Evolutionary conservation across 2,113 vertebrate genomes (phyloP).

Genomic region (Eurystomus gularis): DNA sequence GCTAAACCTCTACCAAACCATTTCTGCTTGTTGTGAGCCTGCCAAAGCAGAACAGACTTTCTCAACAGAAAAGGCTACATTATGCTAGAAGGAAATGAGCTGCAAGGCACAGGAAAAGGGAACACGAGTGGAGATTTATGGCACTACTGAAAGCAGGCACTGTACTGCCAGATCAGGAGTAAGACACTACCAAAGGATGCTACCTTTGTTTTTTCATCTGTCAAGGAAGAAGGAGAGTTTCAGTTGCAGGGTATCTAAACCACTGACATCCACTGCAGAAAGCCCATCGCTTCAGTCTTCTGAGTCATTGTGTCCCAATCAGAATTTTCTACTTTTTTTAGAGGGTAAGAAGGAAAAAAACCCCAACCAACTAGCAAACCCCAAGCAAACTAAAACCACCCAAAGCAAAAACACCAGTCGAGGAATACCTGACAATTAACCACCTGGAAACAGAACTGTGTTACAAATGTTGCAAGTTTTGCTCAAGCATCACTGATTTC

Average conservation of each 20-base stretch:
- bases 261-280: background rate
- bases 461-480: background rate
- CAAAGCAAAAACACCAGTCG: background rate
- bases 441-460: background rate
- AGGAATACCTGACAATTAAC: background rate
- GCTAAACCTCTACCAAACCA: slow-evolving; percentile 61
- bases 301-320: background rate
- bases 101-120: slow-evolving; percentile 67
- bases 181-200: slow-evolving; percentile 32
- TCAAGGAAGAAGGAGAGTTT: background rate
- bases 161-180: slow-evolving; percentile 54
- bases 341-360: background rate
- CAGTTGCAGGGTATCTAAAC: background rate
- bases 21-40: slow-evolving; percentile 57
- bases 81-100: slow-evolving; percentile 68
- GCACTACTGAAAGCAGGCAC: slow-evolving; percentile 50
- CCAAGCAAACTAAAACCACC: background rate
- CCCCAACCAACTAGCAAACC: background rate
- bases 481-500: background rate
- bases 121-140: slow-evolving; percentile 67
- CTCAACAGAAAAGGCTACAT: slow-evolving; percentile 66
- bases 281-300: background rate
- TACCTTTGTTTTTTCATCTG: slow-evolving; percentile 5
- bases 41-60: slow-evolving; percentile 66
- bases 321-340: background rate